Evolutionary conservation across 2,888 invertebrate species (phyloP), one percentile per base, ranked within the genome.

Genomic region (Nomada ruficornis): DNA sequence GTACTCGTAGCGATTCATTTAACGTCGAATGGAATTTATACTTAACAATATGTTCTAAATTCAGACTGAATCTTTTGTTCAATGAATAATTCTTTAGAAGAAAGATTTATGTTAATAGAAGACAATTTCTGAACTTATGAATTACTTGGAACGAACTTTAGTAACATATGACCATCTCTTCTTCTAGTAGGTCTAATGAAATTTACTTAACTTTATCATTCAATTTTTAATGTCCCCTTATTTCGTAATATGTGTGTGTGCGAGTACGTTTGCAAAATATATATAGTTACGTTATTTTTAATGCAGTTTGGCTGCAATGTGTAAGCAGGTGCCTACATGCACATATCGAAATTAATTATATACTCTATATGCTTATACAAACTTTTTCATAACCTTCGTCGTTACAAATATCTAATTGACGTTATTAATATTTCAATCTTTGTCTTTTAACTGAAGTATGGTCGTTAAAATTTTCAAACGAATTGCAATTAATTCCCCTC

Each of bases 261-360:
- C 44, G 78, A 72, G 80, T 69, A 80, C 44, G 20, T 55, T 78
- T 79, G 65, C 79, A 80, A 80, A 80, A 80, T 80, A 80, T 79
- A 80, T 42, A 65, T 71, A 54, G n/a, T 15, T 52, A 44, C 15
- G 11, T 36, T 60, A 60, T 55, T 67, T 47, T 47, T 52, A 42
- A 50, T 55, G 54, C 60, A 67, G 26, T 65, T 47, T 36, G 36
- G 36, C 36, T 36, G 36, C 36, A 36, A 36, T 47, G 52, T 79
- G 80, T 60, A 80, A 79, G 54, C 64, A 23, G 18, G 50, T 70
- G 64, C 64, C 57, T 64, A 77, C 29, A 50, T 47, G 79, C 77
- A 64, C 77, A 15, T 47, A 62, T 44, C 36, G 60, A 67, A 63
- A 76, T 67, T 36, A 68, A 20, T 50, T 75, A 20, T 50, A 42